Base-by-base conservation (phyloP, 2,888 invertebrate genomes). In the Euplagia quadripunctaria region DNA sequence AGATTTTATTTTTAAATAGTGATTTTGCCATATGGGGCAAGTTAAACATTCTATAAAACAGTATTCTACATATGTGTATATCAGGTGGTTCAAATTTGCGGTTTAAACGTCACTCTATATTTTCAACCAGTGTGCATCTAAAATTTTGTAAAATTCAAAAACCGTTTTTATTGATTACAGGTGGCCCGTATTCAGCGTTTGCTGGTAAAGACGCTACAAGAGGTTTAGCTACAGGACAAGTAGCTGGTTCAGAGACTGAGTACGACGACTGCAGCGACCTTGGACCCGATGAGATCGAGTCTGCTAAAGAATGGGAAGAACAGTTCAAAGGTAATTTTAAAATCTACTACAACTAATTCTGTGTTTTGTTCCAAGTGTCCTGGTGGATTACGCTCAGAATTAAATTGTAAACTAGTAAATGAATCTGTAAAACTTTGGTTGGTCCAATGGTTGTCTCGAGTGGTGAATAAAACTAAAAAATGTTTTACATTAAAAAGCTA, bases 231-330 rank as follows among this genome's bases (percentile, higher is more conserved):
- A 95, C 95, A 0, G 95, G 94, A 0, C 89, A 92, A 64, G 95
- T 95, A 12, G 90, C 93, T 8, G 93, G 90, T 0, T 89, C 92
- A 0, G 94, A 95, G 74, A 89, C 89, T 72, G 95, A 94, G 64
- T 95, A 92, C 77, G 95, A 96, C 85, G 95, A 94, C 83, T 90
- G 92, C 85, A 95, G 94, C 64, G 95, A 95, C 69, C 87, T 95
- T 31, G 85, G 87, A 0, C 88, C 94, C 14, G 95, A 95, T 77
- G 95, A 96, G 76, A 82, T 92, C 2, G 90, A 93, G 0, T 92
- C 94, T 1, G 95, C 95, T 31, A 95, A 94, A 80, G 95, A 96
- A 84, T 96, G 95, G 95, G 95, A 96, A 79, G 95, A 95, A 1
- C 95, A 95, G 76, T 95, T 95, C 85, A 94, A 91, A 91, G 95